Evolutionary conservation across 2,888 invertebrate genomes (phyloP).

Genomic region (Macaria notata): DNA sequence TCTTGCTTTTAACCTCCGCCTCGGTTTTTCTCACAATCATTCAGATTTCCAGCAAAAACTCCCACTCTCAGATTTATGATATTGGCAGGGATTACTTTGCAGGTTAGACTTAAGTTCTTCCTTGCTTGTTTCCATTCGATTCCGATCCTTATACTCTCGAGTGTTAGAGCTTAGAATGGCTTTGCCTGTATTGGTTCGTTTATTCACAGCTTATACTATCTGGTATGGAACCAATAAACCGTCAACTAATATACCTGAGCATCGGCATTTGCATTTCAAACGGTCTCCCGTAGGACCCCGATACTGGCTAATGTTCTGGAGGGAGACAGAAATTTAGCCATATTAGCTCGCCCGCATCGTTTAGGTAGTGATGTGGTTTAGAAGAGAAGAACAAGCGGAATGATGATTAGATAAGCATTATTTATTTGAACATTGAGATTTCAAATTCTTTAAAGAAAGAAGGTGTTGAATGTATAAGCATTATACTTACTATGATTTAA

Average conservation of each 20-base stretch:
- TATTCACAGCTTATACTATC: slow-evolving; percentile 35
- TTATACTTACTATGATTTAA: too few relatives aligned
- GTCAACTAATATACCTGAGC: slow-evolving; percentile 65
- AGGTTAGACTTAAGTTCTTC: neutral
- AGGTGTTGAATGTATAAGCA: too few relatives aligned
- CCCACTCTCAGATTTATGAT: slow-evolving; percentile 1
- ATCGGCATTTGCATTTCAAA: slow-evolving; percentile 74
- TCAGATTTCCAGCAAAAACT: neutral
- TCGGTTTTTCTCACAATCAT: too few relatives aligned
- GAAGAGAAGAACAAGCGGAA: slow-evolving; percentile 28
- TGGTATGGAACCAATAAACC: slow-evolving; percentile 64
- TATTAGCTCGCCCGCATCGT: slow-evolving; percentile 53
- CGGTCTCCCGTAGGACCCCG: slow-evolving; percentile 47
- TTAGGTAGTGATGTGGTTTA: slow-evolving; percentile 36
- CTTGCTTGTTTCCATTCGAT: neutral
- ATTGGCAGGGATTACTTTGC: neutral
- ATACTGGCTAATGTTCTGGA: slow-evolving; percentile 49
- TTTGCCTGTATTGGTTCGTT: slow-evolving; percentile 21
- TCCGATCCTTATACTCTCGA: slow-evolving; percentile 12
- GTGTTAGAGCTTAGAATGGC: slow-evolving; percentile 7
- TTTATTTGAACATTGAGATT: too few relatives aligned
- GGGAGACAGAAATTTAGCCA: slow-evolving; percentile 57
- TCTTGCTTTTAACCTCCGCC: too few relatives aligned
- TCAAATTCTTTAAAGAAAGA: too few relatives aligned
- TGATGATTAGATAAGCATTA: neutral